Evolutionary conservation across 2,113 vertebrate genomes (phyloP).

Genomic region (Panthera uncia): DNA sequence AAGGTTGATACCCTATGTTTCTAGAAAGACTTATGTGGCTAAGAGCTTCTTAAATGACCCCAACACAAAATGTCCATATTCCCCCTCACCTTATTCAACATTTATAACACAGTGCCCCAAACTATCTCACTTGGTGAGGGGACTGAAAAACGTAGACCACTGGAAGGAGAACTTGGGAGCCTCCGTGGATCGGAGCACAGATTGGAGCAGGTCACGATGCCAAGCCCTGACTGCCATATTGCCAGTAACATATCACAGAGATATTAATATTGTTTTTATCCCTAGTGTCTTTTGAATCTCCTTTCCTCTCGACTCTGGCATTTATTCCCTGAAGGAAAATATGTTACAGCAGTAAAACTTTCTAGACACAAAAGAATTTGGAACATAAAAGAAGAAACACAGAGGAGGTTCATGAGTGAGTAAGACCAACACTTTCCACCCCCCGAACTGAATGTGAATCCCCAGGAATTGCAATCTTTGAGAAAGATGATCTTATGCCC

Average conservation of each 20-base stretch:
- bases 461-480: neutral
- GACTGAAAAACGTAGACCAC: neutral
- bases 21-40: neutral
- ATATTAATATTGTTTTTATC: neutral
- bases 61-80: neutral
- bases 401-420: neutral
- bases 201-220: rapidly evolving
- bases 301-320: neutral
- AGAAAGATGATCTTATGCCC: neutral
- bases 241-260: neutral
- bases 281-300: neutral
- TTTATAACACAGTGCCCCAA: neutral
- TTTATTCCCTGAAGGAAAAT: neutral
- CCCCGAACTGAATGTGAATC: neutral
- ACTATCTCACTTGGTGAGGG: neutral
- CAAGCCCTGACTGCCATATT: neutral
- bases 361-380: neutral
- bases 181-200: rapidly evolving
- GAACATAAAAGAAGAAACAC: neutral
- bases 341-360: neutral
- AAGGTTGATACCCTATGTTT: neutral
- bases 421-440: neutral
- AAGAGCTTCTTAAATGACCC: neutral
- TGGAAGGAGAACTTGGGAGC: neutral
- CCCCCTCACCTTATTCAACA: neutral